Evolutionary conservation across 2,888 invertebrate species (phyloP).

Genomic region (Sinotaia quadrata): DNA sequence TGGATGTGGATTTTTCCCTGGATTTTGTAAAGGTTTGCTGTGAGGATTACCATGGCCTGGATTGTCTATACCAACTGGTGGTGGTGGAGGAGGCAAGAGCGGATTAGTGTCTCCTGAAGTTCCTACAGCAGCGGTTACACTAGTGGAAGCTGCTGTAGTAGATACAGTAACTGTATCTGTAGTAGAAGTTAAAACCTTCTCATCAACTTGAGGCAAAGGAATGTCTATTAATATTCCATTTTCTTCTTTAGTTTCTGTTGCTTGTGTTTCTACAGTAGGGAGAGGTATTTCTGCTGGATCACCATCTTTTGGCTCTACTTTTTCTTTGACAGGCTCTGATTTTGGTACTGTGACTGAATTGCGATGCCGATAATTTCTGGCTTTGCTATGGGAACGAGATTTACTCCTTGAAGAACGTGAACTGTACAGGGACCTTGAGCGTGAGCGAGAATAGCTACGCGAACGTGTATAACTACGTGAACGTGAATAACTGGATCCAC

Average conservation of each 20-base stretch:
- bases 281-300: conserved; percentile 60
- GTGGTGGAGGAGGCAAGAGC: conserved; percentile 33
- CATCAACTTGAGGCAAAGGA: conserved; percentile 44
- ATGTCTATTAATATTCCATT: conserved; percentile 41
- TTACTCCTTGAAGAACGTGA: conserved; percentile 47
- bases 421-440: conserved; percentile 42
- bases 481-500: conserved; percentile 45
- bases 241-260: conserved; percentile 32
- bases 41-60: conserved; percentile 13
- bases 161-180: conserved; percentile 1
- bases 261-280: conserved; percentile 39
- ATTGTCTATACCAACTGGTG: conserved; percentile 27
- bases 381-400: conserved; percentile 36
- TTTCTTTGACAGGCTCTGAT: conserved; percentile 35
- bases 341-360: conserved; percentile 11
- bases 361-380: conserved; percentile 30
- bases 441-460: conserved; percentile 36
- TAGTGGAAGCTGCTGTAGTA: conserved; percentile 14
- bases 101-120: conserved; percentile 22
- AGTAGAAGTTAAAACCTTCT: conserved; percentile 25
- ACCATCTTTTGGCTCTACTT: conserved; percentile 31
- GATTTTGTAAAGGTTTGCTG: neutral
- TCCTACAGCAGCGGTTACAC: neutral
- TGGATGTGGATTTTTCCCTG: neutral
- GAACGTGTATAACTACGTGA: conserved; percentile 51